These are phyloP conservation scores for Lasioglossum figueresi DNA, from an alignment of 2,888 invertebrate genomes.

Conservation along the genomic window DNA sequence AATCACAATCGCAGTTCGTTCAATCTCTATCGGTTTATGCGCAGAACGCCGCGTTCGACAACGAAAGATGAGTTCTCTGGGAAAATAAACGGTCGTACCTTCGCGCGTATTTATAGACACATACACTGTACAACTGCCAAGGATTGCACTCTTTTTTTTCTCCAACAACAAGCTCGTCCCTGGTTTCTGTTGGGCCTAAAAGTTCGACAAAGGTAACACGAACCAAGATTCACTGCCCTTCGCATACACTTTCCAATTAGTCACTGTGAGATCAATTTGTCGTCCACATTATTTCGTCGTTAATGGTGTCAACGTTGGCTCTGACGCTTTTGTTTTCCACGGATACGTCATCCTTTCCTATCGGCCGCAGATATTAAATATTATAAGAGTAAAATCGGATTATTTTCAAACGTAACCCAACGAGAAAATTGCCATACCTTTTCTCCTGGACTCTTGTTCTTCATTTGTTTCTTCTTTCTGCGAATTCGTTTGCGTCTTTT, in stretches of 20 bases:
- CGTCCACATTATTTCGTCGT: conserved; percentile 63
- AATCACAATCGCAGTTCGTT: conserved; percentile 10
- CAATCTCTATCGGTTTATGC: conserved; percentile 22
- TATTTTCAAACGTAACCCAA: not conserved
- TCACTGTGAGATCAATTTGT: conserved; percentile 48
- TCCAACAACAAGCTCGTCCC: conserved; percentile 14
- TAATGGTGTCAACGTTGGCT: conserved; percentile 59
- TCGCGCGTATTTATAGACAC: not conserved
- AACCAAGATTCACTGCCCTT: conserved; percentile 44
- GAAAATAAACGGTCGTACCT: conserved; percentile 1
- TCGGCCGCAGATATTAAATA: not conserved
- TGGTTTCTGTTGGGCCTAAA: conserved; percentile 21
- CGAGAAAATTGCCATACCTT: conserved; percentile 18
- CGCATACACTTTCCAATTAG: conserved; percentile 45
- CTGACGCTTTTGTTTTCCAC: conserved; percentile 64
- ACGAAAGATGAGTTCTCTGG: conserved; percentile 26
- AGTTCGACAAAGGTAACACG: conserved; percentile 34
- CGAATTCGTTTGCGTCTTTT: not conserved
- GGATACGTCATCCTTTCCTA: conserved; percentile 69
- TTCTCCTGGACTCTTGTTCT: not conserved
- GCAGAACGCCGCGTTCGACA: conserved; percentile 17
- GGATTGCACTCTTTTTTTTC: conserved; percentile 59
- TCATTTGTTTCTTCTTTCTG: not conserved
- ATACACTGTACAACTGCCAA: conserved; percentile 22
- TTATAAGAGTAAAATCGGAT: not conserved